Conservation (phyloP, 2,888 invertebrate species). For the Smittia sp. region DNA sequence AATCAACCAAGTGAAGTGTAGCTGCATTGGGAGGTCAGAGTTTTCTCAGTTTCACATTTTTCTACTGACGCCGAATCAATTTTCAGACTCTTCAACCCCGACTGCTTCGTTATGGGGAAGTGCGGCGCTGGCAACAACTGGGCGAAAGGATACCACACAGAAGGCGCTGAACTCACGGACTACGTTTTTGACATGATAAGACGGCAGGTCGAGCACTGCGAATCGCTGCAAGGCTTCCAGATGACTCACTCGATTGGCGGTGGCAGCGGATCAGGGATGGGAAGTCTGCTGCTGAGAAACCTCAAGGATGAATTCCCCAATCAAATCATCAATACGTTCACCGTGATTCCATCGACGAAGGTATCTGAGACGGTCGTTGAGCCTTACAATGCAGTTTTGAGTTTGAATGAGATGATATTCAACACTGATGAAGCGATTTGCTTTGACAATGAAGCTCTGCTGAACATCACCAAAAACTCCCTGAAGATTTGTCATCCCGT, state of each 20-base stretch:
- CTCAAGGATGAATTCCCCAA: conserved; percentile 73
- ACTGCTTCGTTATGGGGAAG: conserved; percentile 64
- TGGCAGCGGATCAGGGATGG: conserved; percentile 75
- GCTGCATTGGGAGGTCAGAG: conserved; percentile 62
- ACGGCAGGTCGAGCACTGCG: conserved; percentile 49
- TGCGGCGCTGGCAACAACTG: conserved; percentile 67
- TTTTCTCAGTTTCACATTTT: too few species aligned
- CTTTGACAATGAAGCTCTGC: conserved; percentile 50
- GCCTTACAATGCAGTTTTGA: conserved; percentile 49
- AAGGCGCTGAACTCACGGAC: conserved; percentile 49
- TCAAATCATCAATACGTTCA: conserved; percentile 68
- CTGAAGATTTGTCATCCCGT: conserved; percentile 46
- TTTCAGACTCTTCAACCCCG: conserved; percentile 66
- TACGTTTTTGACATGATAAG: conserved; percentile 47
- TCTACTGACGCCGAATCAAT: too few species aligned
- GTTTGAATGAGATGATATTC: conserved; percentile 47
- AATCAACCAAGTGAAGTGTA: conserved; percentile 55
- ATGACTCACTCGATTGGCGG: conserved; percentile 69
- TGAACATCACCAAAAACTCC: conserved; percentile 46
- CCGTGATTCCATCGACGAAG: conserved; percentile 56
- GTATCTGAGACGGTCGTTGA: conserved; percentile 50
- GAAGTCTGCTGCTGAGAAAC: conserved; percentile 67
- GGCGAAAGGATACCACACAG: conserved; percentile 62
- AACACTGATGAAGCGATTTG: conserved; percentile 49
- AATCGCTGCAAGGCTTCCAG: conserved; percentile 62